Conservation (phyloP, 2,888 invertebrate species). For the Balanococcus diminutus region DNA sequence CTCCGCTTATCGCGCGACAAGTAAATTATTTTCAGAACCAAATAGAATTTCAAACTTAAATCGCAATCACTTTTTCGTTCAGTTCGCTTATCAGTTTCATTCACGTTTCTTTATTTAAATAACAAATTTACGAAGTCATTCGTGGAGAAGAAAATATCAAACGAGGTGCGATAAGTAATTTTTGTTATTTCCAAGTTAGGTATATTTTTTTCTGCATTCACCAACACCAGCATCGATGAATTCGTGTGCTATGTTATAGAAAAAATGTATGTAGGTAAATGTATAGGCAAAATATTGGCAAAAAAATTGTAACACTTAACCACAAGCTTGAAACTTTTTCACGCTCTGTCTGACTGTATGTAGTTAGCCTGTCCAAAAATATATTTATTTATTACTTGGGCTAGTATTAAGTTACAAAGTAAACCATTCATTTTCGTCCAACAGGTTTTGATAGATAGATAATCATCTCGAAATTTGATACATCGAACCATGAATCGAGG, state of each 20-base stretch:
- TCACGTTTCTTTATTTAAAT: constrained; percentile 40
- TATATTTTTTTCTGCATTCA: neutral
- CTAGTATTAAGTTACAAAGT: neutral
- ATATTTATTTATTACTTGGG: neutral
- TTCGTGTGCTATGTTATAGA: too few relatives aligned
- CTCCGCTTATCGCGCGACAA: neutral
- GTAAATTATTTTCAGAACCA: constrained; percentile 39
- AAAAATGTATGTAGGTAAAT: neutral
- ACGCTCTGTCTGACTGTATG: too few relatives aligned
- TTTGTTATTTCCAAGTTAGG: neutral
- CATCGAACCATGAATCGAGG: neutral
- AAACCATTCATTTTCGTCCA: neutral
- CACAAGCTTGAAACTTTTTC: neutral
- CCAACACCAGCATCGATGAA: neutral
- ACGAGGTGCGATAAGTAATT: constrained; percentile 35
- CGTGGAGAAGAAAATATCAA: constrained; percentile 15
- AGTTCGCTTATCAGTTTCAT: constrained; percentile 36
- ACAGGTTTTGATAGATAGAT: neutral
- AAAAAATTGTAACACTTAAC: too few relatives aligned
- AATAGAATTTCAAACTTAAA: constrained; percentile 29
- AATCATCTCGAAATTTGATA: neutral
- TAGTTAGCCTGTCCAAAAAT: neutral
- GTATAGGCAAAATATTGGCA: neutral
- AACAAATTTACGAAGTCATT: neutral
- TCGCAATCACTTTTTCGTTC: constrained; percentile 24